These are phyloP conservation scores for Ptilorrhoa leucosticta DNA, from an alignment of 2,113 vertebrate species.

Conservation along the genomic window DNA sequence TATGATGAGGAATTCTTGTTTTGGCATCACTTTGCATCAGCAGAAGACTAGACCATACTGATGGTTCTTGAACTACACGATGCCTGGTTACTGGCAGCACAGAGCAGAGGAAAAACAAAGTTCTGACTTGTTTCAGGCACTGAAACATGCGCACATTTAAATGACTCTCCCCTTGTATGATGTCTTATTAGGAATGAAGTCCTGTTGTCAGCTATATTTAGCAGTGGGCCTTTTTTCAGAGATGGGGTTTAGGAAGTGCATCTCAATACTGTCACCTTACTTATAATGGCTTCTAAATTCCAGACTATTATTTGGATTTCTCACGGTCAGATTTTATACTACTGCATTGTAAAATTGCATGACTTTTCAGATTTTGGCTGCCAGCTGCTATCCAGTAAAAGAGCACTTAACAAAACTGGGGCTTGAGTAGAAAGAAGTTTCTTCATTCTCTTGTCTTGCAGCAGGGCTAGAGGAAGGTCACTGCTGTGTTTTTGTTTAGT, in stretches of 20 bases:
- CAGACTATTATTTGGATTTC: background rate
- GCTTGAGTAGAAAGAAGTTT: background rate
- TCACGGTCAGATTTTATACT: background rate
- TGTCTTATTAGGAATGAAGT: background rate
- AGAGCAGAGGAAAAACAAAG: background rate
- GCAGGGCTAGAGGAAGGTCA: background rate
- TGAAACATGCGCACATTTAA: background rate
- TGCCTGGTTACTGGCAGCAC: background rate
- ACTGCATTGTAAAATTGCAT: background rate
- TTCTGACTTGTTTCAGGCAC: background rate
- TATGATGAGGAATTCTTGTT: background rate
- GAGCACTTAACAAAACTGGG: background rate
- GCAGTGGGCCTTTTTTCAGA: background rate
- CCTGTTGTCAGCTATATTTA: background rate
- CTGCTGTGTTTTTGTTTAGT: background rate
- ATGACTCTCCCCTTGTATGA: background rate
- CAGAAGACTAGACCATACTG: background rate
- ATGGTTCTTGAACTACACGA: background rate
- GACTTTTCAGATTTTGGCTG: background rate
- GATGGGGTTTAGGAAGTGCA: background rate
- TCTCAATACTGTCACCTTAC: background rate
- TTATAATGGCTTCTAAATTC: background rate
- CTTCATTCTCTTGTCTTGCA: background rate
- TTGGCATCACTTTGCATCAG: background rate
- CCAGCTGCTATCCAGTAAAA: background rate